Evolutionary conservation across 2,888 invertebrate species (phyloP), one percentile per base, ranked within the genome.

Genomic region (Formica aserva): DNA sequence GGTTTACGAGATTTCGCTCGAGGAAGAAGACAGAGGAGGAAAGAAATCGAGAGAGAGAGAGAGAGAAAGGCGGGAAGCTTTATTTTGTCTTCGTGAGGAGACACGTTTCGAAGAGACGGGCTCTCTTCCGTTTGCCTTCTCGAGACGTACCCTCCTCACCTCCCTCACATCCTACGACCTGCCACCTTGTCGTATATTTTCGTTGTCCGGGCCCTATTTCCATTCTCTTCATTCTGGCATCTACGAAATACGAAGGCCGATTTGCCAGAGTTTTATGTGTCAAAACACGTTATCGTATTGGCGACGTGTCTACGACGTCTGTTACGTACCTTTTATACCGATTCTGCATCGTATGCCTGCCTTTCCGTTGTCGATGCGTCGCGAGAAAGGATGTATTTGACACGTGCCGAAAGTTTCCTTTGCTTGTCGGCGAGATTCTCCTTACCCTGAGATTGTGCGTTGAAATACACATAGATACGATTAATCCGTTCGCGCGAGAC

Each of bases 261-360:
- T 89, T 89, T 90, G 85, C 81, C 82, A 60, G 82, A 88, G 85
- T 87, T 89, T 90, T 87, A 87, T 87, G 86, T 84, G 89, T 90
- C 90, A 84, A 85, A 88, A 87, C 82, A 89, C 84, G 87, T 90
- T 87, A 90, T 86, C 90, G 84, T 84, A 85, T 89, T 82, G 90
- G 82, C 83, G 77, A 83, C 67, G 85, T 82, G 83, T 82, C 41
- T 48, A 32, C 76, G 77, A 89, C 84, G 83, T 72, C 75, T 82
- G 81, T 66, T 60, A 32, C 76, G 69, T 75, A 72, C 65, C 67
- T 66, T 45, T 52, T 62, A 48, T 74, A 52, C 45, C 76, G 88
- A 86, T 83, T 85, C 52, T 71, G 57, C 83, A 13, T 9, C 55
- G 62, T 18, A 13, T 15, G 29, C 66, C 22, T 45, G 26, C 60